Conservation (phyloP, 2,113 vertebrate genomes). For the Aptenodytes forsteri region DNA sequence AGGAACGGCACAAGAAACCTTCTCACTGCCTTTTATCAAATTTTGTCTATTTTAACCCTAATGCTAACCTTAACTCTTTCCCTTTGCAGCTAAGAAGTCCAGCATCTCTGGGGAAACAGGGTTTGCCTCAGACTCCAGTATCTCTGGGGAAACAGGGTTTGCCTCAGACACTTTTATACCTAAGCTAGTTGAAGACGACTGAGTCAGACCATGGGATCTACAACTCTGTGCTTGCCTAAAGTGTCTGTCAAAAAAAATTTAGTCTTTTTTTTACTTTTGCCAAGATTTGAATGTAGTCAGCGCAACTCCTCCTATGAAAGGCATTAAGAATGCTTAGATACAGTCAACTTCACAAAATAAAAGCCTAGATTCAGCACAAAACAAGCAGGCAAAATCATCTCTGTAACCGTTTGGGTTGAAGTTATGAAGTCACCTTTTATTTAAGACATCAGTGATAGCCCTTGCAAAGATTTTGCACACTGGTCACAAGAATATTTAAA, state of each 20-base stretch:
- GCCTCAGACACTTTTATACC: background rate
- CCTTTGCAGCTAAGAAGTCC: background rate
- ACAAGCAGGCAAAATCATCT: background rate
- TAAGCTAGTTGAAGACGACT: background rate
- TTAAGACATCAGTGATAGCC: background rate
- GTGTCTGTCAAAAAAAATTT: background rate
- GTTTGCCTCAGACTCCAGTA: background rate
- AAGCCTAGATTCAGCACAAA: background rate
- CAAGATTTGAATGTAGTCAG: background rate
- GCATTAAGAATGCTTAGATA: background rate
- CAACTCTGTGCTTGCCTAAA: background rate
- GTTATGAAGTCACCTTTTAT: background rate
- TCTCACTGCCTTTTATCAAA: background rate
- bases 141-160: background rate
- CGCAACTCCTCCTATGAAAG: background rate
- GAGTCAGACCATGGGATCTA: background rate
- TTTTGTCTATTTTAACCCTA: background rate
- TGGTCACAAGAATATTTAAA: background rate
- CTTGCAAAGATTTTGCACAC: background rate
- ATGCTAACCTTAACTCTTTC: background rate
- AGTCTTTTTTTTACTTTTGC: background rate
- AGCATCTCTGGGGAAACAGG: background rate
- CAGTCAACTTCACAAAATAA: background rate
- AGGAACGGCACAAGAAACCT: background rate
- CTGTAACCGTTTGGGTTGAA: background rate